Percentiles rank a stretch among this genome's conserved stretches.
These are phyloP conservation scores for Haemorhous mexicanus DNA, from an alignment of 2,113 vertebrate species.

Conservation along the genomic window DNA sequence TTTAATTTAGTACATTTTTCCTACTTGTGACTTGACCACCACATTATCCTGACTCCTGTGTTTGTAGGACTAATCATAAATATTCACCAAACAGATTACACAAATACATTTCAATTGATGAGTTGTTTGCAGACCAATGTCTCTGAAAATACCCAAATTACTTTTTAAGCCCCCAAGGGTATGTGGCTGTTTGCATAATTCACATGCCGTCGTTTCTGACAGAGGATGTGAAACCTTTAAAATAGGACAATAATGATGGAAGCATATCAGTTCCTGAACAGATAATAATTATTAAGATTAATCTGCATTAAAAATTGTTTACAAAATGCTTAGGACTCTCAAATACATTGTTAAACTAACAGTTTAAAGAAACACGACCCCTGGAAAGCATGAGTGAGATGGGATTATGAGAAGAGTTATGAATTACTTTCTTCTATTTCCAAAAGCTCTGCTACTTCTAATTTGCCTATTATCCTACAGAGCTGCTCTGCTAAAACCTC, in stretches of 20 bases:
- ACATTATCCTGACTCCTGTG: neutral
- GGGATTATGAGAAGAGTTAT: neutral
- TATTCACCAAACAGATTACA: slow-evolving; percentile 30
- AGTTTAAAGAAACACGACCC: neutral
- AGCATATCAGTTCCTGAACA: neutral
- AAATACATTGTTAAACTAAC: neutral
- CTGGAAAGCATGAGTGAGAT: neutral
- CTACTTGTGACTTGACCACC: neutral
- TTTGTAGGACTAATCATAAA: slow-evolving; percentile 16
- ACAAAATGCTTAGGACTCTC: neutral
- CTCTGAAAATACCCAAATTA: neutral
- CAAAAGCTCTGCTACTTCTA: neutral
- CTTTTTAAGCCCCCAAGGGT: neutral
- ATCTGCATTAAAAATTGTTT: neutral
- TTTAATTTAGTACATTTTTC: slow-evolving; percentile 17
- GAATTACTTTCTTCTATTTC: neutral
- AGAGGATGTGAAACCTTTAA: neutral
- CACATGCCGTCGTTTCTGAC: neutral
- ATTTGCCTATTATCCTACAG: neutral
- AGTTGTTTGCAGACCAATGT: neutral
- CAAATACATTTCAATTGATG: neutral
- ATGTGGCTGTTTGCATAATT: neutral
- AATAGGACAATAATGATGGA: neutral
- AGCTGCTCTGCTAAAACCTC: neutral
- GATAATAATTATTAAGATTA: neutral